A percentile compares a stretch with the other conserved stretches of the same genome.
phyloP scores from a whole-genome alignment of 1,140 invertebrate species.

The Nephila pilipes region DNA sequence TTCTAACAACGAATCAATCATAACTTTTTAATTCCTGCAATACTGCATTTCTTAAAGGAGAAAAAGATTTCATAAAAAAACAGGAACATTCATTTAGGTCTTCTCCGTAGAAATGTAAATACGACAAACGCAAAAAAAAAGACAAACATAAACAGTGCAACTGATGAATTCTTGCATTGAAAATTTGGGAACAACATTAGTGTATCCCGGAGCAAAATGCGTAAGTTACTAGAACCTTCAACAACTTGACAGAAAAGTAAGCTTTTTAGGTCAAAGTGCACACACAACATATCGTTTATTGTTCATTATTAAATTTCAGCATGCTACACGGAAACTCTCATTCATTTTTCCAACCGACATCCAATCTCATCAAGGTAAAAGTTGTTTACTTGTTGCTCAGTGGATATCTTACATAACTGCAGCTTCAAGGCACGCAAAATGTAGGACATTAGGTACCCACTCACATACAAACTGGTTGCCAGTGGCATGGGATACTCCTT shows the following conservation, averaged over 20 bases:
- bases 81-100: neutral
- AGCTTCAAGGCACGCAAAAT: neutral
- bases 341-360: neutral
- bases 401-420: constrained; percentile 26
- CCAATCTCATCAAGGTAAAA: constrained; percentile 36
- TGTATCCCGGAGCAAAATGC: neutral
- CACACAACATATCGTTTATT: constrained; percentile 25
- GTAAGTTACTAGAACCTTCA: constrained; percentile 50
- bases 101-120: neutral
- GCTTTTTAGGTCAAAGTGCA: constrained; percentile 49
- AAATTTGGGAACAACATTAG: neutral
- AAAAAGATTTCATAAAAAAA: neutral
- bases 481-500: neutral
- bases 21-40: no score
- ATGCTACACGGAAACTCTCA: neutral
- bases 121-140: neutral
- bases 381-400: constrained; percentile 33
- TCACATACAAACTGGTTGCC: neutral
- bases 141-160: neutral
- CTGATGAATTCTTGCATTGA: neutral
- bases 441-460: constrained; percentile 32
- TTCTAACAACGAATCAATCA: no score
- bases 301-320: constrained; percentile 28
- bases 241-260: constrained; percentile 11
- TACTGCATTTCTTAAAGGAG: neutral